These are phyloP conservation scores for Dendropsophus ebraccatus DNA, from an alignment of 2,113 vertebrate genomes.

Conservation along the genomic window DNA sequence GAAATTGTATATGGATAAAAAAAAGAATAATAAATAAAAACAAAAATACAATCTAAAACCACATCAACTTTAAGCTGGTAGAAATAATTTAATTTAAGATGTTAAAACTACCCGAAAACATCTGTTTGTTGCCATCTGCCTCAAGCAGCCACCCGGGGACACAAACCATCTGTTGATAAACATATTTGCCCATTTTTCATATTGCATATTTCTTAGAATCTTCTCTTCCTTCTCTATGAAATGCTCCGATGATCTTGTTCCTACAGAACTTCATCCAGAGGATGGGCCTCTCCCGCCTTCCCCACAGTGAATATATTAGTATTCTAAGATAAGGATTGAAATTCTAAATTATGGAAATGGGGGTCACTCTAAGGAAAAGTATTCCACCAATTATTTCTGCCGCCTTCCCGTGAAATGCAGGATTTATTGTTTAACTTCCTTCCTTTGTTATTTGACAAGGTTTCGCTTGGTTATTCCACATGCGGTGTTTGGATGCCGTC, in stretches of 20 bases:
- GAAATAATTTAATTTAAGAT: conserved; percentile 10
- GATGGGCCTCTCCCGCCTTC: neutral
- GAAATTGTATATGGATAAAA: neutral
- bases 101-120: neutral
- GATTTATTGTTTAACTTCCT: conserved; percentile 38
- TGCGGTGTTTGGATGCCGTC: neutral
- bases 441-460: conserved; percentile 34
- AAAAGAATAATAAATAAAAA: neutral
- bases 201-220: neutral
- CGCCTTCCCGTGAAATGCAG: conserved; percentile 20
- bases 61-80: neutral
- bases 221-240: neutral
- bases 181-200: conserved; percentile 16
- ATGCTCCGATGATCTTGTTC: conserved; percentile 24
- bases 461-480: conserved; percentile 3
- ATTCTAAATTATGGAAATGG: neutral
- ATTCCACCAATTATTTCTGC: conserved; percentile 45
- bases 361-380: neutral
- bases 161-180: conserved; percentile 22
- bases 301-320: neutral
- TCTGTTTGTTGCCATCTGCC: conserved; percentile 10
- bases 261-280: conserved; percentile 9
- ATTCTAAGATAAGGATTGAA: neutral
- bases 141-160: neutral
- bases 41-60: neutral